These are phyloP conservation scores for Latheticus oryzae DNA, from an alignment of 2,888 invertebrate species.

Conservation along the genomic window DNA sequence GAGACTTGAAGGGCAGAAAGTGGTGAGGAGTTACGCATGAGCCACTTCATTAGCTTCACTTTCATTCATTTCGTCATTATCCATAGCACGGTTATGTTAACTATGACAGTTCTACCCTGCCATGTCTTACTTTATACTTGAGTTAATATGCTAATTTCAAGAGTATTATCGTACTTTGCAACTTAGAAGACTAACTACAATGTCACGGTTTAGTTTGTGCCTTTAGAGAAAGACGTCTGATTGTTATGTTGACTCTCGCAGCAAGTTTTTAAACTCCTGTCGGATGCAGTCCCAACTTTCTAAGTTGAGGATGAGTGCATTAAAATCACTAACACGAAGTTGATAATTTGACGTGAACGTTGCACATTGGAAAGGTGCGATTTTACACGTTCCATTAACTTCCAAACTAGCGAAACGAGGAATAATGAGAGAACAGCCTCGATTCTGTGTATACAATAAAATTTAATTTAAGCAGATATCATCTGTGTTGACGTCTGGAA, in stretches of 20 bases:
- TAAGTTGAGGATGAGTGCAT: conserved; percentile 13
- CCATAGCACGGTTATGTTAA: conserved; percentile 31
- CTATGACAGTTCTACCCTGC: conserved; percentile 29
- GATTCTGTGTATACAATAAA: not conserved
- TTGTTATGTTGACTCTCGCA: conserved; percentile 15
- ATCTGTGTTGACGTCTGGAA: not conserved
- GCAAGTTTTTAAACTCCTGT: conserved; percentile 22
- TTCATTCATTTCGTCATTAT: conserved; percentile 40
- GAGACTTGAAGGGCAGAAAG: conserved; percentile 36
- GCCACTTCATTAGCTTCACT: conserved; percentile 45
- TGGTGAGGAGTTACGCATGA: conserved; percentile 43
- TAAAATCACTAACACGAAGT: too few species aligned
- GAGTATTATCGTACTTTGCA: too few species aligned
- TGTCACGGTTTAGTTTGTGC: conserved; percentile 33
- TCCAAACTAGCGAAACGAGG: too few species aligned
- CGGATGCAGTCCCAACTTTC: conserved; percentile 10
- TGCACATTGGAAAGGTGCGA: too few species aligned
- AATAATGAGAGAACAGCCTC: too few species aligned
- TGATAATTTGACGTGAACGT: too few species aligned
- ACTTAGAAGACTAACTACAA: too few species aligned
- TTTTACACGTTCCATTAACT: too few species aligned
- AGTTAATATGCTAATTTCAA: conserved; percentile 40
- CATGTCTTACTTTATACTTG: conserved; percentile 33
- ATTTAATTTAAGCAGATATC: conserved; percentile 7
- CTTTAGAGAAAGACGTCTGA: conserved; percentile 33